Base-by-base conservation (phyloP, 2,888 invertebrate species). In the Dasypogon diadema region DNA sequence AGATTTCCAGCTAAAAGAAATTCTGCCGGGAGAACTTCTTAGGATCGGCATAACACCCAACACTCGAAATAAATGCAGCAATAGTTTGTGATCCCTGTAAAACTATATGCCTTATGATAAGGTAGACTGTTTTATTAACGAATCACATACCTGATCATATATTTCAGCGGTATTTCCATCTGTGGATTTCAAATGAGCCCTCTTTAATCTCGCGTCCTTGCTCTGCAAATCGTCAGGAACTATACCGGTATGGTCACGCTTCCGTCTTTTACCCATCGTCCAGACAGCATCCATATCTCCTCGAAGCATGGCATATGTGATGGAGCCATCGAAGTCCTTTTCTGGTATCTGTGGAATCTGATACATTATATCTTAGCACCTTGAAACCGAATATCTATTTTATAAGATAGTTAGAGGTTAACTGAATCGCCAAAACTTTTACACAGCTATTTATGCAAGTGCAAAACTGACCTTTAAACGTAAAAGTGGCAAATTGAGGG, bases 41-140 rank as follows among this genome's bases (percentile, higher is more conserved):
- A 88, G 87, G 78, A 89, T 89, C 1, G 91, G 92, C 91, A 92
- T 91, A 1, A 91, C 91, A 0, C 90, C 91, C 48, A 92, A 84
- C 0, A 88, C 89, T 79, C 90, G 86, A 81, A 91, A 91, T 60
- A 91, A 81, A 63, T 89, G 88, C 21, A 91, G 83, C 26, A 91
- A 84, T 73, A 91, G 82, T 81, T 91, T 91, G 81, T 91, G 91
- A 81, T 91, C 91, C 65, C 90, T 87, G 80, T 91, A 91, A 84
- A 91, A 91, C 82, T 83, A 55, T 5, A 30, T 12, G 30, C n/a
- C 2, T 30, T 30, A 6, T 30, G 6, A 30, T 30, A 6, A 30
- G 34, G 5, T 1, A 30, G 10, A 30, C 5, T 30, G 6, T 1
- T 1, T 10, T 30, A 10, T 6, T 30, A 30, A n/a, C n/a, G 30